phyloP scores from a whole-genome alignment of 2,888 invertebrate genomes.

The Cataglyphis livida region DNA sequence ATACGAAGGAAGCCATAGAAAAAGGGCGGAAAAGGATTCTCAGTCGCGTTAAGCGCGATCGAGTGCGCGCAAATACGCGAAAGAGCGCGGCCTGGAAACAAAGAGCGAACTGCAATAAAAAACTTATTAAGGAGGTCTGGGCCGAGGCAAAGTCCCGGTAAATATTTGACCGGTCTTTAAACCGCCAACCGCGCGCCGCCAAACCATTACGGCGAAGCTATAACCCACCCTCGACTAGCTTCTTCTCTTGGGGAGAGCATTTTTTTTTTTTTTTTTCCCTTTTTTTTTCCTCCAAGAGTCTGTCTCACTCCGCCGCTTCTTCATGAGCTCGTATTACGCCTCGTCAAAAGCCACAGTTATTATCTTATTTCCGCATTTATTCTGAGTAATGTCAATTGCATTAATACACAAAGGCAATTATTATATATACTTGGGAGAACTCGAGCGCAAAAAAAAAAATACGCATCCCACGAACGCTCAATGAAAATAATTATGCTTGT shows the following conservation, averaged over 20 bases:
- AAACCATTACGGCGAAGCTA: constrained; percentile 78
- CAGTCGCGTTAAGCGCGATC: constrained; percentile 60
- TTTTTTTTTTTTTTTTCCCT: neutral
- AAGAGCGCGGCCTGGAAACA: constrained; percentile 66
- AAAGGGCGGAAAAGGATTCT: constrained; percentile 7
- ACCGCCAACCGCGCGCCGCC: constrained; percentile 63
- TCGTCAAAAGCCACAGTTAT: constrained; percentile 56
- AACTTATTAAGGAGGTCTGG: constrained; percentile 79
- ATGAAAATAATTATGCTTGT: constrained; percentile 1
- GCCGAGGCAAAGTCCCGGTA: constrained; percentile 75
- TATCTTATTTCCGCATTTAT: constrained; percentile 51
- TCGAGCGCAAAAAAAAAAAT: neutral
- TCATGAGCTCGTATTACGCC: constrained; percentile 44
- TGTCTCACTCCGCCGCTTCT: constrained; percentile 47
- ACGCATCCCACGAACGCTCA: neutral
- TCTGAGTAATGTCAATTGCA: constrained; percentile 44
- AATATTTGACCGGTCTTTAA: constrained; percentile 83
- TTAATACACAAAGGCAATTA: constrained; percentile 25
- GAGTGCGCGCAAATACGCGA: constrained; percentile 70
- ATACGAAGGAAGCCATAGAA: constrained; percentile 5
- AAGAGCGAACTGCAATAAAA: constrained; percentile 81
- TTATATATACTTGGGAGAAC: neutral
- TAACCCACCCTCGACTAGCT: constrained; percentile 40
- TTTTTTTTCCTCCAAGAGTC: neutral
- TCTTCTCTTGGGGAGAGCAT: neutral